These are phyloP conservation scores for Hemithea aestivaria DNA, from an alignment of 2,888 invertebrate genomes.

Conservation along the genomic window DNA sequence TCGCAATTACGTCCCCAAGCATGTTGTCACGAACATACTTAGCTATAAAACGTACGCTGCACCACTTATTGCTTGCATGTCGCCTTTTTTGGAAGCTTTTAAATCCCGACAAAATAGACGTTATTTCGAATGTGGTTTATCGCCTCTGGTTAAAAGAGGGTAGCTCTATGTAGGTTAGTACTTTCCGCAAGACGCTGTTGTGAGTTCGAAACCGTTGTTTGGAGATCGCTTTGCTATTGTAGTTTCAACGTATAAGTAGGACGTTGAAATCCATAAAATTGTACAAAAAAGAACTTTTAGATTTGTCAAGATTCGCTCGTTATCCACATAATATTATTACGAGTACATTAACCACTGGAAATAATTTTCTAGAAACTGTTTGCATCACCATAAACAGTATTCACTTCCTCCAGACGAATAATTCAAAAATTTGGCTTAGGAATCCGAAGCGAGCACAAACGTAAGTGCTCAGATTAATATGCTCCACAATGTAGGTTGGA, in stretches of 20 bases:
- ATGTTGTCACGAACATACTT: conserved; percentile 60
- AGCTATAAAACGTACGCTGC: conserved; percentile 57
- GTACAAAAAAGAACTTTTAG: no score
- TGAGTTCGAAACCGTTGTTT: conserved; percentile 20
- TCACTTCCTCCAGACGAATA: conserved; percentile 57
- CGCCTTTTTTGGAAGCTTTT: conserved; percentile 49
- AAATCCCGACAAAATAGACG: conserved; percentile 32
- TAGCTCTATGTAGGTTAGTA: conserved; percentile 11
- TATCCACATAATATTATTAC: no score
- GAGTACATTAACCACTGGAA: no score
- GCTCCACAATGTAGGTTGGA: conserved; percentile 56
- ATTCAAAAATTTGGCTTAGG: conserved; percentile 71
- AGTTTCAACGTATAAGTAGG: no score
- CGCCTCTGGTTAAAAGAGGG: conserved; percentile 20
- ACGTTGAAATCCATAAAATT: no score
- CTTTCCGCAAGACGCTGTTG: conserved; percentile 8
- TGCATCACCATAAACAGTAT: conserved; percentile 63
- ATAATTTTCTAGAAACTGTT: conserved; percentile 55
- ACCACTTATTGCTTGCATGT: conserved; percentile 57
- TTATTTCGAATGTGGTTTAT: conserved; percentile 26
- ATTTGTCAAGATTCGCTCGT: no score
- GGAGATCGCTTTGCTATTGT: conserved; percentile 23
- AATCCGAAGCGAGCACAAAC: conserved; percentile 53
- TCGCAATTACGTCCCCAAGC: conserved; percentile 66
- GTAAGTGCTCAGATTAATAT: conserved; percentile 57